These are phyloP conservation scores for Passer montanus DNA, from an alignment of 2,113 vertebrate genomes.

Conservation along the genomic window DNA sequence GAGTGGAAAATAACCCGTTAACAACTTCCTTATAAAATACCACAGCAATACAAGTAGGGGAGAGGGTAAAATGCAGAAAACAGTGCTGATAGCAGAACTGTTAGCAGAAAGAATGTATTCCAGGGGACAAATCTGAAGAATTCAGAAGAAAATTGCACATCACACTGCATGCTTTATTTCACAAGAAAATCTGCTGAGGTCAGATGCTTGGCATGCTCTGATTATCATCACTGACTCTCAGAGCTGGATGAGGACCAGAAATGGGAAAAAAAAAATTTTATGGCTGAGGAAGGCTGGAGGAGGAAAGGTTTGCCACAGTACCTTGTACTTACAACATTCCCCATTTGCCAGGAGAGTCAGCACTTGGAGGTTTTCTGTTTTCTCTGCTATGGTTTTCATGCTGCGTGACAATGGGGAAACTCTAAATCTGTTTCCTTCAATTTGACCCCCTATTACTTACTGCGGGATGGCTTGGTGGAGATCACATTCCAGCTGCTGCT, in stretches of 20 bases:
- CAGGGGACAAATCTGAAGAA: not conserved
- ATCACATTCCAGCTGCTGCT: not conserved
- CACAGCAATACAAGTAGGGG: not conserved
- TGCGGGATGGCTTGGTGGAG: not conserved
- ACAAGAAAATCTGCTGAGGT: not conserved
- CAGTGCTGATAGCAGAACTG: not conserved
- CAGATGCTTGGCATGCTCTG: not conserved
- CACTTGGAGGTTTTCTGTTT: not conserved
- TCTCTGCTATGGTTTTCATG: not conserved
- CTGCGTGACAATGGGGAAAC: accelerated
- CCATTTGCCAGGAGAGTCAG: not conserved
- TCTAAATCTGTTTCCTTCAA: not conserved
- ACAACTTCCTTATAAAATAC: not conserved
- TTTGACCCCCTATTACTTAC: not conserved
- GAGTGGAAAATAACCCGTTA: not conserved
- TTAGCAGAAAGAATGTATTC: not conserved
- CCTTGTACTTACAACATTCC: not conserved
- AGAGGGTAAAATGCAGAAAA: not conserved
- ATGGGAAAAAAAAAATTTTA: not conserved
- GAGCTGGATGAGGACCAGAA: not conserved
- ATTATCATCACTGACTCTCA: not conserved
- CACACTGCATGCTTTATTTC: not conserved
- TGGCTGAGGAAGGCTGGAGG: not conserved
- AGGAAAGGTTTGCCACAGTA: not conserved
- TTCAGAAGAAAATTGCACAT: not conserved